Conservation (phyloP, 2,888 invertebrate species). For the Aphidius colemani region DNA sequence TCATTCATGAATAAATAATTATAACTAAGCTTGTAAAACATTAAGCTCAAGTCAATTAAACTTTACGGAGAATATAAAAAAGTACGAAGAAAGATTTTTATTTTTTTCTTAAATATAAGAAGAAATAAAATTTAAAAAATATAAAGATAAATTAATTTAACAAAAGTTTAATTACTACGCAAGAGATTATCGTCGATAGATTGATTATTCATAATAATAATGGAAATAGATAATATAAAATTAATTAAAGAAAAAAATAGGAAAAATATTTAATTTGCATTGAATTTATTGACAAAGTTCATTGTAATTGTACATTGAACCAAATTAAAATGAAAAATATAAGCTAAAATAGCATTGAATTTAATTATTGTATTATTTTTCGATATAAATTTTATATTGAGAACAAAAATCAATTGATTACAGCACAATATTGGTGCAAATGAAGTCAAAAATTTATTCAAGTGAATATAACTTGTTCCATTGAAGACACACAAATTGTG, state of each 20-base stretch:
- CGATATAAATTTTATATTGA: neutral
- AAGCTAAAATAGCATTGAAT: neutral
- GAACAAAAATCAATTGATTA: neutral
- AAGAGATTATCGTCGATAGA: neutral
- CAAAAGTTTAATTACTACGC: neutral
- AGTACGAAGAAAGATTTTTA: too few relatives aligned
- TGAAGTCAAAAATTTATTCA: slow-evolving; percentile 2
- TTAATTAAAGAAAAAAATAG: neutral
- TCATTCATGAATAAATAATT: slow-evolving; percentile 29
- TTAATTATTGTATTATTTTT: too few relatives aligned
- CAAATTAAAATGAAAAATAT: neutral
- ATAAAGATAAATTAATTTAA: neutral
- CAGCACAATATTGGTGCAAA: neutral
- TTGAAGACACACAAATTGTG: too few relatives aligned
- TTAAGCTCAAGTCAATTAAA: neutral
- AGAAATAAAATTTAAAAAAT: slow-evolving; percentile 1
- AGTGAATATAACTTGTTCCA: neutral
- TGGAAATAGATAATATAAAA: neutral
- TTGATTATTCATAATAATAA: neutral
- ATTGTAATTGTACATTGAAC: neutral
- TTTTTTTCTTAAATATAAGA: too few relatives aligned
- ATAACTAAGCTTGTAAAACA: slow-evolving; percentile 22
- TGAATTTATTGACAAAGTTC: neutral
- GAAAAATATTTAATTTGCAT: neutral
- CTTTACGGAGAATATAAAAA: too few relatives aligned